A percentile compares a stretch with the other conserved stretches of the same genome.
Conservation (phyloP, 1,140 invertebrate species). For the Lepidurus arcticus region DNA sequence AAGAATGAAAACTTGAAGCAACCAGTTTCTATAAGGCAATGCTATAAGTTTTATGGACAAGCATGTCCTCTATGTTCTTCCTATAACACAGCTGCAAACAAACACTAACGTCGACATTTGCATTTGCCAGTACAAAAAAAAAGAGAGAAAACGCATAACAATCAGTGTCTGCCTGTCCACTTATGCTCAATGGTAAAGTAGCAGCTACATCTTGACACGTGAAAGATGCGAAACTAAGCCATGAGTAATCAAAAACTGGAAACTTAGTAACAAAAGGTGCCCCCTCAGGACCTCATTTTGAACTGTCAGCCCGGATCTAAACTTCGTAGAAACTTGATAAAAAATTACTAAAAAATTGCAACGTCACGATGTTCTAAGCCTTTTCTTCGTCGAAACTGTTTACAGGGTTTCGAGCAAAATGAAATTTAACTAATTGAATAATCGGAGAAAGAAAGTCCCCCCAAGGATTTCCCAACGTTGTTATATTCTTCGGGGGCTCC, state of each 20-base stretch:
- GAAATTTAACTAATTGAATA: not conserved
- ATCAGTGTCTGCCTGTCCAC: not conserved
- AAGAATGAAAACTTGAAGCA: not conserved
- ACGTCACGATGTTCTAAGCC: slow-evolving; percentile 1
- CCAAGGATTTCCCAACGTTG: not conserved
- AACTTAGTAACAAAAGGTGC: not conserved
- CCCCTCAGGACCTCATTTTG: not conserved
- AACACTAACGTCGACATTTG: not conserved
- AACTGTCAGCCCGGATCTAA: not conserved
- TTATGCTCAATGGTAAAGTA: not conserved
- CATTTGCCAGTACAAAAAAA: not conserved
- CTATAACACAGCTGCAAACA: not conserved
- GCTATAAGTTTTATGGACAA: not conserved
- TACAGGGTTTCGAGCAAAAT: not conserved
- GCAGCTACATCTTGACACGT: not conserved
- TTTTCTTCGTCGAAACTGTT: not conserved
- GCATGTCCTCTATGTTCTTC: not conserved
- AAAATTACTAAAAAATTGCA: not conserved
- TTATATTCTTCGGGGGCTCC: not conserved
- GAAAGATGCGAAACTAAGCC: not conserved
- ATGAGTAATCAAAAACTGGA: not conserved
- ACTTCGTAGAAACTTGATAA: not conserved
- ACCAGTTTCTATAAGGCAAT: not conserved
- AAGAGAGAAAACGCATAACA: not conserved
- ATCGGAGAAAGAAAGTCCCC: not conserved